Percentiles rank a stretch among this genome's conserved stretches.
Conservation (phyloP, 2,888 invertebrate species). For the Phasia obesa region DNA sequence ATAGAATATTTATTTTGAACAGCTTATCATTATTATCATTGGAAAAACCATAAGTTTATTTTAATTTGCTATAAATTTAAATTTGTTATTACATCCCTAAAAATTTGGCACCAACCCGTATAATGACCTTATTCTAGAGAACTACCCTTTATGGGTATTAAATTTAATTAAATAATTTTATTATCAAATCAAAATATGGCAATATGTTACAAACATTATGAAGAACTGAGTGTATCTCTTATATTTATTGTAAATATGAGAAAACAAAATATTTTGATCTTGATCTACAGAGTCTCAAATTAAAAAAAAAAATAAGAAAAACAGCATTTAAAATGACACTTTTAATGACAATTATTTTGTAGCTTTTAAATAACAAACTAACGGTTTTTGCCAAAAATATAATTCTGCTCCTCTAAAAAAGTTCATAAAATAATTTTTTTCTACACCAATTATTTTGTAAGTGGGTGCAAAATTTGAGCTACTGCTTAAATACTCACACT, state of each 20-base stretch:
- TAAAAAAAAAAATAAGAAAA: constrained; percentile 16
- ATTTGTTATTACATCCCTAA: no score
- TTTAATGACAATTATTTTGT: constrained; percentile 68
- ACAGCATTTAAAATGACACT: constrained; percentile 56
- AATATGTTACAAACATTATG: background rate
- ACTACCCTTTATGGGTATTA: no score
- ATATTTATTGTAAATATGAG: background rate
- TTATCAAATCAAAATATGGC: no score
- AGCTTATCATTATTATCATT: no score
- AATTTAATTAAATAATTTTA: no score
- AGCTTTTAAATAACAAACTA: constrained; percentile 46
- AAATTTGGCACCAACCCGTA: no score
- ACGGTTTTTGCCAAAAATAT: constrained; percentile 50
- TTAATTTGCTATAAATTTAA: no score
- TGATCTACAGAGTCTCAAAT: constrained; percentile 44
- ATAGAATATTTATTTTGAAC: no score
- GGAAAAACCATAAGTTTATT: no score
- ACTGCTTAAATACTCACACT: constrained; percentile 52
- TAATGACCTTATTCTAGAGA: no score
- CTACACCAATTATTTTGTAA: constrained; percentile 48
- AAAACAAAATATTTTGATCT: constrained; percentile 33
- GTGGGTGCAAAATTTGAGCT: constrained; percentile 68
- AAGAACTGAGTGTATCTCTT: background rate
- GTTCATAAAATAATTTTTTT: constrained; percentile 4
- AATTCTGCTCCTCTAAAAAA: constrained; percentile 27